Percentiles rank a stretch among this genome's conserved stretches.
These are phyloP conservation scores for Pseudolycoriella hygida DNA, from an alignment of 2,888 invertebrate genomes.

Conservation along the genomic window DNA sequence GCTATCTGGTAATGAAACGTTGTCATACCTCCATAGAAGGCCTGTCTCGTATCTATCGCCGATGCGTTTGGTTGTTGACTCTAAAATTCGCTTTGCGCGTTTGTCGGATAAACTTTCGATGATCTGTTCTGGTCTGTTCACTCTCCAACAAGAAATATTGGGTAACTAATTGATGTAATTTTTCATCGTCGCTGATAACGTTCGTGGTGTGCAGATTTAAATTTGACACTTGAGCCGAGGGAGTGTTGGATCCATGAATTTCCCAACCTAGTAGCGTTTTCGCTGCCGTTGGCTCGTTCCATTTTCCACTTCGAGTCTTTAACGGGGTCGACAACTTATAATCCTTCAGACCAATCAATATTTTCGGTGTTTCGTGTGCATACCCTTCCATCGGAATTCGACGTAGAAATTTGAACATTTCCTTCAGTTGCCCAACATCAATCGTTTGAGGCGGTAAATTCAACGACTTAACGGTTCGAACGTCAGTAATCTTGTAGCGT, in stretches of 20 bases:
- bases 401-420: neutral
- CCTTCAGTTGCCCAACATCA: neutral
- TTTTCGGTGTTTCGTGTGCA: constrained; percentile 1
- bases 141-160: neutral
- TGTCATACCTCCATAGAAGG: neutral
- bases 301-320: constrained; percentile 3
- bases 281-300: constrained; percentile 10
- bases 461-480: neutral
- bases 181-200: neutral
- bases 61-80: neutral
- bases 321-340: constrained; percentile 5
- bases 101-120: too few relatives aligned
- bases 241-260: constrained; percentile 6
- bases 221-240: too few relatives aligned
- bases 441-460: neutral
- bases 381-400: neutral
- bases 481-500: too few relatives aligned
- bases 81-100: too few relatives aligned
- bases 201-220: too few relatives aligned
- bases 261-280: constrained; percentile 12
- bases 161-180: neutral
- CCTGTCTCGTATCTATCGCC: too few relatives aligned
- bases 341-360: constrained; percentile 7
- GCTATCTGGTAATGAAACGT: neutral
- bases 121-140: too few relatives aligned